Conservation (phyloP, 1,140 invertebrate genomes). For the Neuroterus valhalla region DNA sequence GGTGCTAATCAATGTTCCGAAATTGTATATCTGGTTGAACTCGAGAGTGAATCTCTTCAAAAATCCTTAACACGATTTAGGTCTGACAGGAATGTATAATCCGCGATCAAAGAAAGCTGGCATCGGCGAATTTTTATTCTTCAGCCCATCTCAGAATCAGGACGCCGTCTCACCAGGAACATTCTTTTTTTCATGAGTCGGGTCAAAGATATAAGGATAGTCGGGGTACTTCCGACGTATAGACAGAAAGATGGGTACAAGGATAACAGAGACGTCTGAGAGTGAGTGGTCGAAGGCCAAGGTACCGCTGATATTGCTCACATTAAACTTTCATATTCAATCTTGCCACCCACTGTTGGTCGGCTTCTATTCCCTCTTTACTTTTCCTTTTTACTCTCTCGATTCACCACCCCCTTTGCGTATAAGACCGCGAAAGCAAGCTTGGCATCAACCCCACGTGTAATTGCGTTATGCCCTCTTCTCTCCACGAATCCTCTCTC, state of each 20-base stretch:
- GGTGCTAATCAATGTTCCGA: too few relatives aligned
- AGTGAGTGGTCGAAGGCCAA: slow-evolving; percentile 56
- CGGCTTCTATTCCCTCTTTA: slow-evolving; percentile 40
- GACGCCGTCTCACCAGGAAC: neutral
- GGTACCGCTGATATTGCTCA: slow-evolving; percentile 67
- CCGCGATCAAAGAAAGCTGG: neutral
- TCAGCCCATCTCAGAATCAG: neutral
- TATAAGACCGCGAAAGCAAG: slow-evolving; percentile 50
- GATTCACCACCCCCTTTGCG: slow-evolving; percentile 28
- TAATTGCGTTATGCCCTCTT: slow-evolving; percentile 68
- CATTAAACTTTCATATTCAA: slow-evolving; percentile 73
- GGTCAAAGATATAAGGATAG: neutral
- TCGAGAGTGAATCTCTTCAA: neutral
- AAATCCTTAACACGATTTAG: neutral
- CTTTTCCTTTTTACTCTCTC: slow-evolving; percentile 8
- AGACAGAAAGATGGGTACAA: slow-evolving; percentile 42
- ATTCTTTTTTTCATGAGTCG: neutral
- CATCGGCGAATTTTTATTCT: neutral
- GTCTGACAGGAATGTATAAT: neutral
- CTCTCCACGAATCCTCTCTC: slow-evolving; percentile 30
- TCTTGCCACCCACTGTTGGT: slow-evolving; percentile 66
- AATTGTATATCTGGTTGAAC: too few relatives aligned
- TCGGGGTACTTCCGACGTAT: slow-evolving; percentile 44
- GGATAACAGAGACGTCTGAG: slow-evolving; percentile 61
- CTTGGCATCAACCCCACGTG: slow-evolving; percentile 63